Conservation (phyloP, 2,113 vertebrate genomes). For the Plestiodon gilberti region DNA sequence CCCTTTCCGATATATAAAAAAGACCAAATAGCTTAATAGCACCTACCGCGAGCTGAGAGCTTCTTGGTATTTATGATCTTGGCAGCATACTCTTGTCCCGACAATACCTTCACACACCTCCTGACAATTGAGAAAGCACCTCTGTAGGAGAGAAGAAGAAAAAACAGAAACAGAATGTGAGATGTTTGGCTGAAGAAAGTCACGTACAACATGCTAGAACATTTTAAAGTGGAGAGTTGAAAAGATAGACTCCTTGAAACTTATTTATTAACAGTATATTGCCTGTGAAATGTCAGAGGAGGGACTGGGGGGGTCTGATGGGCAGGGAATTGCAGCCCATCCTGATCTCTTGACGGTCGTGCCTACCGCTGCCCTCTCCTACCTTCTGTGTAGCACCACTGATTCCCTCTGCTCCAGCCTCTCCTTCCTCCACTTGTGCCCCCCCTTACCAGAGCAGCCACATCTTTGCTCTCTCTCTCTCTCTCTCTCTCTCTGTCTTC, state of each 20-base stretch:
- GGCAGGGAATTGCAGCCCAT: background rate
- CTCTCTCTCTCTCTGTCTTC: no score
- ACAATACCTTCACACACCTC: slow-evolving; percentile 84
- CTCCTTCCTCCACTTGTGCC: background rate
- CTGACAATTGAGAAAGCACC: slow-evolving; percentile 85
- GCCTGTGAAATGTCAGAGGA: background rate
- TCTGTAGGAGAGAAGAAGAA: slow-evolving; percentile 61
- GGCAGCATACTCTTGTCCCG: slow-evolving; percentile 85
- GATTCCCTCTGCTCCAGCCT: background rate
- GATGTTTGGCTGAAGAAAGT: background rate
- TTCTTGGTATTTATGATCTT: slow-evolving; percentile 89
- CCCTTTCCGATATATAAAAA: background rate
- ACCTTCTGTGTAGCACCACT: background rate
- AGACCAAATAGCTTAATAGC: accelerated
- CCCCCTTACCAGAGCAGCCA: background rate
- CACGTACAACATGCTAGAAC: background rate
- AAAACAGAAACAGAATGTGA: background rate
- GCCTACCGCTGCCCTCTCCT: background rate
- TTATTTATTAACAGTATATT: background rate
- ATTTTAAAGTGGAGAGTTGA: background rate
- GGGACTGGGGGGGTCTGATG: no score
- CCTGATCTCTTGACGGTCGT: no score
- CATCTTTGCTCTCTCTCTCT: background rate
- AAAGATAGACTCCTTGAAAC: background rate
- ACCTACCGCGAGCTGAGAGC: slow-evolving; percentile 82